These are phyloP conservation scores for Saccostrea cuccullata DNA, from an alignment of 1,140 invertebrate genomes.

Conservation along the genomic window DNA sequence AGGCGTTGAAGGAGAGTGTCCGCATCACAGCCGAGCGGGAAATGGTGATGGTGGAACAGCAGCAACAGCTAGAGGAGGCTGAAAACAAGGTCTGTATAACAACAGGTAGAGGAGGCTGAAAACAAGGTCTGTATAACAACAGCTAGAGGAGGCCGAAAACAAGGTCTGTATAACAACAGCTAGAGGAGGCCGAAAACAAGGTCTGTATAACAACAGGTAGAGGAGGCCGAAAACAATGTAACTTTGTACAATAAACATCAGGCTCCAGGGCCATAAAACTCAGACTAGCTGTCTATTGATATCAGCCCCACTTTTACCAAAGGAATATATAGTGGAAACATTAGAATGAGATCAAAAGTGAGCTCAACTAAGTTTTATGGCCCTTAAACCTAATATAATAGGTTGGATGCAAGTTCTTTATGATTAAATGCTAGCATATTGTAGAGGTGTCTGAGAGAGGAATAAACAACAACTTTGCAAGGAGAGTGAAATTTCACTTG, in stretches of 20 bases:
- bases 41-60: conserved; percentile 79
- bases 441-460: too few relatives aligned
- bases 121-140: conserved; percentile 81
- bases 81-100: conserved; percentile 68
- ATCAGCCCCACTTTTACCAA: too few relatives aligned
- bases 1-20: conserved; percentile 84
- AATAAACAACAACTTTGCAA: too few relatives aligned
- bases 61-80: conserved; percentile 76
- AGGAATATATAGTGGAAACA: too few relatives aligned
- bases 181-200: conserved; percentile 74
- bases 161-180: conserved; percentile 71
- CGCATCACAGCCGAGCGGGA: conserved; percentile 81
- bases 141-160: conserved; percentile 74
- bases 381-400: not conserved
- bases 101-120: conserved; percentile 87
- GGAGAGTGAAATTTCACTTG: too few relatives aligned
- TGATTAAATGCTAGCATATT: too few relatives aligned
- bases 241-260: too few relatives aligned
- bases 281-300: too few relatives aligned
- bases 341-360: too few relatives aligned
- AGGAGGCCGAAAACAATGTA: conserved; percentile 87
- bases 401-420: not conserved
- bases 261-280: too few relatives aligned
- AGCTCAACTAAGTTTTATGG: too few relatives aligned
- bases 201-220: conserved; percentile 81